phyloP scores from a whole-genome alignment of 2,888 invertebrate species.

The Leptinotarsa peninsularis region DNA sequence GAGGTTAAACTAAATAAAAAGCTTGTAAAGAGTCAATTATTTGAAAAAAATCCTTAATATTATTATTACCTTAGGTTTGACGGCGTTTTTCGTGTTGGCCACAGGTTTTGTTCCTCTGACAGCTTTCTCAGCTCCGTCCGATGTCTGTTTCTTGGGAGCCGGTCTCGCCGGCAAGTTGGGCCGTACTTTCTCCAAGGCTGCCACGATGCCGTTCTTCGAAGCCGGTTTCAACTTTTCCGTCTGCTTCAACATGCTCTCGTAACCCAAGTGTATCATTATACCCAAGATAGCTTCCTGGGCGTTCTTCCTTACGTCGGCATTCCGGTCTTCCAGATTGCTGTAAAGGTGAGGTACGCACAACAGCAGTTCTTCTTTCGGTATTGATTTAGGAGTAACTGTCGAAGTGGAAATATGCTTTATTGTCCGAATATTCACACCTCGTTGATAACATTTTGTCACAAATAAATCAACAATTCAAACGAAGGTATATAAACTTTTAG shows the following conservation, averaged over 20 bases:
- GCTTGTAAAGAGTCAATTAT: too few species aligned
- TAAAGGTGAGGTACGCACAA: constrained; percentile 83
- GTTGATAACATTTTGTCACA: too few species aligned
- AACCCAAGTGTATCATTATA: constrained; percentile 93
- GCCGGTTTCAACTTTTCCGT: constrained; percentile 85
- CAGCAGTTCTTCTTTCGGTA: constrained; percentile 85
- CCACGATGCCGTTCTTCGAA: constrained; percentile 81
- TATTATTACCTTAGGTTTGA: constrained; percentile 70
- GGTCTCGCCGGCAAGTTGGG: constrained; percentile 88
- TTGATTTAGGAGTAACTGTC: constrained; percentile 75
- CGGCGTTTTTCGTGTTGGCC: constrained; percentile 67
- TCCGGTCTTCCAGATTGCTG: constrained; percentile 89
- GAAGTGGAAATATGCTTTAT: constrained; percentile 33
- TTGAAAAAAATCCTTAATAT: too few species aligned
- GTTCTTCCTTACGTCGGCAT: constrained; percentile 90
- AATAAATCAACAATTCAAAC: too few species aligned
- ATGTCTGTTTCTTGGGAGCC: constrained; percentile 73
- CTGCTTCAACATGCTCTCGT: constrained; percentile 80
- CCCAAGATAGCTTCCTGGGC: constrained; percentile 91
- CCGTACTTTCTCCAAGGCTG: constrained; percentile 85
- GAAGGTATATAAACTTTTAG: too few species aligned
- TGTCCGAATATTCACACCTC: too few species aligned
- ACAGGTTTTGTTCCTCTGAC: constrained; percentile 72
- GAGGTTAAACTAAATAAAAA: not conserved
- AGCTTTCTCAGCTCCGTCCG: constrained; percentile 63